phyloP scores from a whole-genome alignment of 2,888 invertebrate genomes.

The Fragum sueziense region DNA sequence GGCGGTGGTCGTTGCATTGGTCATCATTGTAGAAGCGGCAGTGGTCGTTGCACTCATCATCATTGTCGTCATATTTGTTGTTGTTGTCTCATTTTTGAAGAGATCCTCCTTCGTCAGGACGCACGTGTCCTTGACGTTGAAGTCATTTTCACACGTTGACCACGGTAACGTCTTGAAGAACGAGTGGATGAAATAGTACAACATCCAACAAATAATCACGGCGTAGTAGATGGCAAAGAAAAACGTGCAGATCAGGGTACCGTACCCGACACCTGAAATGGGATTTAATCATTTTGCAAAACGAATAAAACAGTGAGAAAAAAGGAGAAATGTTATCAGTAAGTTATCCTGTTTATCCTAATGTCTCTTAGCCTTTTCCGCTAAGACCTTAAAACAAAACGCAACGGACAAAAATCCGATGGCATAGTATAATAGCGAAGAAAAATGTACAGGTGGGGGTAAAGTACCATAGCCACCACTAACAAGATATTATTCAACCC shows the following conservation, averaged over 20 bases:
- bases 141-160: slow-evolving; percentile 56
- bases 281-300: background rate
- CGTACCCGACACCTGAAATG: slow-evolving; percentile 53
- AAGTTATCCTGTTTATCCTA: no score
- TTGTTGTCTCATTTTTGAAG: slow-evolving; percentile 6
- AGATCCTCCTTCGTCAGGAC: slow-evolving; percentile 12
- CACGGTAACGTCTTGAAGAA: slow-evolving; percentile 68
- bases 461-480: no score
- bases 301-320: no score
- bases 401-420: no score
- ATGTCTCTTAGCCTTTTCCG: no score
- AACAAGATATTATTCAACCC: no score
- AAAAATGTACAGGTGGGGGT: no score
- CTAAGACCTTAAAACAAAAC: no score
- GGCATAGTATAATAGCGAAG: no score
- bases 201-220: slow-evolving; percentile 83
- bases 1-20: background rate
- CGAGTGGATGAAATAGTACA: slow-evolving; percentile 80
- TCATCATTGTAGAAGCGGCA: background rate
- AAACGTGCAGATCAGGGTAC: slow-evolving; percentile 48
- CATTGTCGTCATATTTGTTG: background rate
- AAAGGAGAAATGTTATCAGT: no score
- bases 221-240: slow-evolving; percentile 83
- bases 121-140: slow-evolving; percentile 49
- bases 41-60: background rate